Evolutionary conservation across 1,140 invertebrate species (phyloP).

Genomic region (Bombus ignitus): DNA sequence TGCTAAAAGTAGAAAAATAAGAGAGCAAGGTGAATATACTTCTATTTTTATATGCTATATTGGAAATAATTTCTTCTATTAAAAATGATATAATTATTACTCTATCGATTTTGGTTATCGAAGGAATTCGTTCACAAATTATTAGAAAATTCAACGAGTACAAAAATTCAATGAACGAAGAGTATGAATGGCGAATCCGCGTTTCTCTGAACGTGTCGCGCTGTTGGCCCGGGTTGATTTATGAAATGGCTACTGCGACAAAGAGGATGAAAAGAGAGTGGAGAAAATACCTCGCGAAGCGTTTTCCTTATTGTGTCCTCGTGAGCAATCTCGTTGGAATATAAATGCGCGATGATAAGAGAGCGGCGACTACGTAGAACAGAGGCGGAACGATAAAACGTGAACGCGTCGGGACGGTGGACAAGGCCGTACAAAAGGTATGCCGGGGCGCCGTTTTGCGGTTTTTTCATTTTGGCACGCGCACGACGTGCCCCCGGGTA

Average conservation of each 20-base stretch:
- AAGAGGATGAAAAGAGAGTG: background rate
- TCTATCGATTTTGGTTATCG: background rate
- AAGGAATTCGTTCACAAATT: background rate
- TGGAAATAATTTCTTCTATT: background rate
- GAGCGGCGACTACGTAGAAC: background rate
- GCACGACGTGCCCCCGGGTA: conserved; percentile 75
- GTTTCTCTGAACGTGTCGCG: background rate
- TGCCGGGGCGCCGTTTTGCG: conserved; percentile 71
- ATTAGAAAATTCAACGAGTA: too few species aligned
- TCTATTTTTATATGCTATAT: background rate
- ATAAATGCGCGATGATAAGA: conserved; percentile 9
- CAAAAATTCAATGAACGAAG: background rate
- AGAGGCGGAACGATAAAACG: background rate
- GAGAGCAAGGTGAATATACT: background rate
- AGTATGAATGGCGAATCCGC: background rate
- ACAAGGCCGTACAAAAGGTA: conserved; percentile 65
- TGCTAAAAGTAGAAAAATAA: background rate
- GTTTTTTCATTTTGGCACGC: conserved; percentile 83
- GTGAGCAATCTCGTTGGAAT: conserved; percentile 9
- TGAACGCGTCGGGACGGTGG: background rate
- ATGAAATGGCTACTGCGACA: too few species aligned
- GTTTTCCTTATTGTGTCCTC: background rate
- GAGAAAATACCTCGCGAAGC: background rate
- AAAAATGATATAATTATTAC: background rate
- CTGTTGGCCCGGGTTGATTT: too few species aligned